A percentile compares a stretch with the other conserved stretches of the same genome.
phyloP scores from a whole-genome alignment of 2,113 vertebrate species.

The Hydrolagus affinis region DNA sequence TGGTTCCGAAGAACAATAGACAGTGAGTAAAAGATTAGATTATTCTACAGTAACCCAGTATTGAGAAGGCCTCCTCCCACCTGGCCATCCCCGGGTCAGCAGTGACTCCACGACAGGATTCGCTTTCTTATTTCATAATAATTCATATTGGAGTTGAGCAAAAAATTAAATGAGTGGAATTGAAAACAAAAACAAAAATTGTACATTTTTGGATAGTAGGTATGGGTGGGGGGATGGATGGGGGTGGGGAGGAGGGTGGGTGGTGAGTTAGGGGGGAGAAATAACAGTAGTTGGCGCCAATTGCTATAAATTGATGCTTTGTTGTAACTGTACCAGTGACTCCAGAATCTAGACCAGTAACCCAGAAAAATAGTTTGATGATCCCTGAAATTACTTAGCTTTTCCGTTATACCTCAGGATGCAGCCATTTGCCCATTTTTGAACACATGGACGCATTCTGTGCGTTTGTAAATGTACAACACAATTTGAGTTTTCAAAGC shows the following conservation, averaged over 20 bases:
- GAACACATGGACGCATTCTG: background rate
- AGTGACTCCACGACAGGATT: no score
- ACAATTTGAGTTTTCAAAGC: background rate
- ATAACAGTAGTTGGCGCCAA: background rate
- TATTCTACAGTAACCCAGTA: no score
- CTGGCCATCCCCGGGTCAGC: no score
- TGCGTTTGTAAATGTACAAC: slow-evolving; percentile 9
- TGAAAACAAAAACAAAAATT: background rate
- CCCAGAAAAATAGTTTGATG: background rate
- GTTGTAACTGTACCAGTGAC: background rate
- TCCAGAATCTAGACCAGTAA: slow-evolving; percentile 11
- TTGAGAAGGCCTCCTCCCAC: no score
- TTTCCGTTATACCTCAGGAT: no score
- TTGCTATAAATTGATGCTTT: slow-evolving; percentile 9
- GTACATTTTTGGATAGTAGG: background rate
- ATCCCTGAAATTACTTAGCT: background rate
- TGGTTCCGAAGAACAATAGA: no score
- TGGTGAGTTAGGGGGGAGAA: background rate
- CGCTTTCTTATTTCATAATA: no score
- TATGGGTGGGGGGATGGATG: no score
- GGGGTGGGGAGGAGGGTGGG: background rate
- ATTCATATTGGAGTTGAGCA: no score
- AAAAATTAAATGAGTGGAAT: no score
- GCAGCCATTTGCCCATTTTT: no score
- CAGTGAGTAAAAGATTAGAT: no score